Conservation (phyloP, 2,113 vertebrate genomes). For the Erythrocercus mccallii region DNA sequence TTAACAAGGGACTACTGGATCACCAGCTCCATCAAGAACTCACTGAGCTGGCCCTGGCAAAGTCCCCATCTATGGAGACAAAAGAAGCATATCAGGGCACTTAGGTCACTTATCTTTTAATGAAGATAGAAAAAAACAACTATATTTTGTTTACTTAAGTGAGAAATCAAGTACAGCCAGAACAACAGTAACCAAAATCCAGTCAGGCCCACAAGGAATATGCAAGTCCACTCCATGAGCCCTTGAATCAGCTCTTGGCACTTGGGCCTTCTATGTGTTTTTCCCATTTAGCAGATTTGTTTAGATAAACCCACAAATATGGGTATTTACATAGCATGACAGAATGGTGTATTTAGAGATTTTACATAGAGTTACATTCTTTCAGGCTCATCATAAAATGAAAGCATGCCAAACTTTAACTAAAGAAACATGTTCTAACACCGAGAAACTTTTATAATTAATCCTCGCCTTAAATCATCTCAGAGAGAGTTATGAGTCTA, state of each 20-base stretch:
- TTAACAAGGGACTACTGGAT: background rate
- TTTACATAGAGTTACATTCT: background rate
- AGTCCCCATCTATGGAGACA: background rate
- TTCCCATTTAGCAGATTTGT: background rate
- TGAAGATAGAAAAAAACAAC: background rate
- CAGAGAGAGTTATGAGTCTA: slow-evolving; percentile 13
- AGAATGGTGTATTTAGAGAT: background rate
- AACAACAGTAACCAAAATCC: background rate
- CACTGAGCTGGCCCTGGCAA: background rate
- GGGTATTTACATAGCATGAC: background rate
- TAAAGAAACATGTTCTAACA: slow-evolving; percentile 37
- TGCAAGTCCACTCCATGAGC: background rate
- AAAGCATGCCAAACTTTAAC: background rate
- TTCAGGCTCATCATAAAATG: background rate
- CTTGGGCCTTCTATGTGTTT: background rate
- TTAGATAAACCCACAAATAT: slow-evolving; percentile 11
- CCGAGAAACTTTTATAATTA: slow-evolving; percentile 23
- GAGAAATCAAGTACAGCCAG: background rate
- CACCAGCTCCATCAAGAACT: background rate
- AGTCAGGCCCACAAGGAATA: background rate
- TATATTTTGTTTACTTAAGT: background rate
- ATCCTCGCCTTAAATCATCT: slow-evolving; percentile 28
- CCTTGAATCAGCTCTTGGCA: fast-evolving
- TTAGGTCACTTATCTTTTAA: background rate
- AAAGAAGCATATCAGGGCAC: background rate